Evolutionary conservation across 2,888 invertebrate genomes (phyloP).

Genomic region (Lucinisca nassula): DNA sequence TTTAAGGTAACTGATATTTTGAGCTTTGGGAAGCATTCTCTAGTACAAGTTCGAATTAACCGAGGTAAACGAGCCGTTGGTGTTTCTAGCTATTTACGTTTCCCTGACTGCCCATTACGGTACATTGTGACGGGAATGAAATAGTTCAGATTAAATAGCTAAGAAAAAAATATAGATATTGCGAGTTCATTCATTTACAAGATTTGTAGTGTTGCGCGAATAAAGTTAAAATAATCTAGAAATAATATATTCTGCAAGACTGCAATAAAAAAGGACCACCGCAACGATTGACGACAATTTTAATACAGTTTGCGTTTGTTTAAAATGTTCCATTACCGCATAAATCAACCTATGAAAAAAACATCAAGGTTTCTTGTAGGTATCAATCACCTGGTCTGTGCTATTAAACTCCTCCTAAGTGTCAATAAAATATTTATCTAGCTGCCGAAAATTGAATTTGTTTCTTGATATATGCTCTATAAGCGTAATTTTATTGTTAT

Average conservation of each 20-base stretch:
- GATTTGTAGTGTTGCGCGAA: too few species aligned
- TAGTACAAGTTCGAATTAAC: too few species aligned
- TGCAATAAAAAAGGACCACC: not conserved
- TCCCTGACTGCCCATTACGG: too few species aligned
- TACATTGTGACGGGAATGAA: too few species aligned
- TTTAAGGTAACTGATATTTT: too few species aligned
- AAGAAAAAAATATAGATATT: too few species aligned
- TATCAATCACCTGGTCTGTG: not conserved
- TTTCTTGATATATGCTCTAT: not conserved
- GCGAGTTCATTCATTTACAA: too few species aligned
- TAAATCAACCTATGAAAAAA: not conserved
- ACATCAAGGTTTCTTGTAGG: not conserved
- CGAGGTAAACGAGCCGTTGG: too few species aligned
- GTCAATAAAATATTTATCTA: slow-evolving; percentile 1
- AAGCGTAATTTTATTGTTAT: not conserved
- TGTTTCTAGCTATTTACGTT: too few species aligned
- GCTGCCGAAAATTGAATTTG: not conserved
- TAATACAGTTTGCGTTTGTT: not conserved
- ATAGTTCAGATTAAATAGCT: too few species aligned
- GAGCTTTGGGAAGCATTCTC: too few species aligned
- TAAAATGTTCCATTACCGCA: not conserved
- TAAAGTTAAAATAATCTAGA: too few species aligned
- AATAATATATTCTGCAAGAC: not conserved
- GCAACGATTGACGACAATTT: not conserved
- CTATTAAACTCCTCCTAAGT: not conserved